Base-by-base conservation (phyloP, 2,113 vertebrate species). In the Malurus melanocephalus region DNA sequence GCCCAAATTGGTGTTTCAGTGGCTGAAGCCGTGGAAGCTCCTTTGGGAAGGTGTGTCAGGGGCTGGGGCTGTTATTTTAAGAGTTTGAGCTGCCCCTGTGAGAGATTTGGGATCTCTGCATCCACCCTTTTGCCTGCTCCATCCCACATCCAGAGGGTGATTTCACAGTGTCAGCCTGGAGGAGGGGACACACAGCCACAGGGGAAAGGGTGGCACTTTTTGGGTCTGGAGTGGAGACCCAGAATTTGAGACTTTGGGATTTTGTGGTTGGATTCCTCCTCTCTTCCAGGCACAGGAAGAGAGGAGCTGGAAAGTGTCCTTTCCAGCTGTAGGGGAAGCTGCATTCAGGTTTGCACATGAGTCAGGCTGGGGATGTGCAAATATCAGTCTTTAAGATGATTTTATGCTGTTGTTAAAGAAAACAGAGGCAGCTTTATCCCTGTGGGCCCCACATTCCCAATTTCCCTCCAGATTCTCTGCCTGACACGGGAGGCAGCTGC, bases 391-490 rank as follows among this genome's bases (percentile, higher is more conserved):
- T 0, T 10, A 2, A 32, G 68, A 48, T 57, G 71, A 79, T 88
- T 88, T 83, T 82, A 6, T 73, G 64, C 32, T 72, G 3, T 15
- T 80, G 27, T 40, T 83, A 80, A 68, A 64, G 72, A 42, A 48
- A 75, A 30, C 66, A 60, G 79, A 87, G 80, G 76, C 87, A 72
- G 59, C 42, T 4, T 51, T 60, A 76, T 83, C 89, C 87, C 60
- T 1, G 0, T 21, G 87, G 80, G 80, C 55, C 83, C 67, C 73
- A 11, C 43, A 14, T 76, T 82, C 67, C 80, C 21, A 4, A 6
- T 69, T 57, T 52, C 71, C 20, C 62, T 66, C 53, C 35, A 27
- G 65, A 23, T 80, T 53, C 42, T 3, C 59, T 16, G 88, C 75
- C 43, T 26, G 38, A 20, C 38, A 15, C 2, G 4, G 69, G 86